These are phyloP conservation scores for Microctonus aethiopoides DNA, from an alignment of 2,888 invertebrate genomes.

Conservation along the genomic window DNA sequence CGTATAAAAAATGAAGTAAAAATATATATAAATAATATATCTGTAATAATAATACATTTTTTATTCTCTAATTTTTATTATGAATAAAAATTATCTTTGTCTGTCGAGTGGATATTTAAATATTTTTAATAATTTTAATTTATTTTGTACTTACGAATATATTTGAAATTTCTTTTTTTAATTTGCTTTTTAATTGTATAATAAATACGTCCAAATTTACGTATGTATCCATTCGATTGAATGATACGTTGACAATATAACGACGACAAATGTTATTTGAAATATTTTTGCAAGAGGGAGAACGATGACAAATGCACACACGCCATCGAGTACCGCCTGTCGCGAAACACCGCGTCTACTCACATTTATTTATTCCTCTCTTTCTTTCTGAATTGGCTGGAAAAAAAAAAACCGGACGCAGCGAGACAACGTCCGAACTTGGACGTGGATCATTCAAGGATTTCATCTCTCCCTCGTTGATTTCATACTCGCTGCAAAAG, in stretches of 20 bases:
- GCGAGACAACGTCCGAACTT: slow-evolving; percentile 20
- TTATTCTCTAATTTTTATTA: not conserved
- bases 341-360: not conserved
- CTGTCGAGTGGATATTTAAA: not conserved
- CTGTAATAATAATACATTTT: not conserved
- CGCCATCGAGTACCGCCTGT: slow-evolving; percentile 23
- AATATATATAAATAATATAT: not conserved
- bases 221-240: slow-evolving; percentile 18
- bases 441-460: slow-evolving; percentile 34
- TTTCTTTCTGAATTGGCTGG: not conserved
- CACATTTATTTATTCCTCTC: not conserved
- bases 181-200: not conserved
- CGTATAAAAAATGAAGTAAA: no score
- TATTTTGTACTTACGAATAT: not conserved
- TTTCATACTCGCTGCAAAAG: not conserved
- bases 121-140: not conserved
- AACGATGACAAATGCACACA: slow-evolving; percentile 15
- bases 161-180: not conserved
- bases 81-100: not conserved
- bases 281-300: slow-evolving; percentile 16
- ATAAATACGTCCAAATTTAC: slow-evolving; percentile 11
- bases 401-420: slow-evolving; percentile 25
- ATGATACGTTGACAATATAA: slow-evolving; percentile 26
- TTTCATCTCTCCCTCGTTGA: slow-evolving; percentile 20
- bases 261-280: slow-evolving; percentile 19